Evolutionary conservation across 2,888 invertebrate species (phyloP).

Genomic region (Caenorhabditis wallacei): DNA sequence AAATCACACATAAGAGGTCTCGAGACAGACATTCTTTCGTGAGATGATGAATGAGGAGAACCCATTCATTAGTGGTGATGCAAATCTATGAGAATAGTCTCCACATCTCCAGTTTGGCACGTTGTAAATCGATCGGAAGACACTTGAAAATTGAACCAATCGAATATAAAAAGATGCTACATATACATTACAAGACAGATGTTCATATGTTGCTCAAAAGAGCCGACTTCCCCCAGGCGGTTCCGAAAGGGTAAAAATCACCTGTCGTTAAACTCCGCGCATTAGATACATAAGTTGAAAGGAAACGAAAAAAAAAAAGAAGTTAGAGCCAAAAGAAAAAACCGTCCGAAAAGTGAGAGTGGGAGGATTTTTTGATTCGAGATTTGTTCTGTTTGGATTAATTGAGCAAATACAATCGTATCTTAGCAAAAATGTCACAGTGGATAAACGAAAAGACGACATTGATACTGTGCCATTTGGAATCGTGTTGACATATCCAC

Average conservation of each 20-base stretch:
- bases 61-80: conserved; percentile 40
- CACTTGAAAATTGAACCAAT: conserved; percentile 10
- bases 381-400: conserved; percentile 62
- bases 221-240: conserved; percentile 32
- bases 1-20: conserved; percentile 25
- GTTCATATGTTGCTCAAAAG: conserved; percentile 53
- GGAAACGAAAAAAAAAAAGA: conserved; percentile 10
- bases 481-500: conserved; percentile 63
- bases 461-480: conserved; percentile 64
- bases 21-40: conserved; percentile 27
- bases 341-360: conserved; percentile 26
- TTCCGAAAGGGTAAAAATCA: conserved; percentile 45
- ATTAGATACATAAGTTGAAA: conserved; percentile 31
- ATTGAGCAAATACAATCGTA: conserved; percentile 64
- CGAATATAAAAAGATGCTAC: conserved; percentile 7
- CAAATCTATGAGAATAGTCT: conserved; percentile 20
- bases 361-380: conserved; percentile 41
- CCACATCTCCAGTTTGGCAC: not conserved
- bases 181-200: conserved; percentile 55
- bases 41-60: conserved; percentile 21
- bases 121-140: conserved; percentile 47
- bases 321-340: conserved; percentile 33
- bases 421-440: conserved; percentile 55
- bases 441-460: conserved; percentile 60
- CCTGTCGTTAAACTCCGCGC: conserved; percentile 42